Evolutionary conservation across 2,888 invertebrate species (phyloP).

Genomic region (Tribolium freemani): DNA sequence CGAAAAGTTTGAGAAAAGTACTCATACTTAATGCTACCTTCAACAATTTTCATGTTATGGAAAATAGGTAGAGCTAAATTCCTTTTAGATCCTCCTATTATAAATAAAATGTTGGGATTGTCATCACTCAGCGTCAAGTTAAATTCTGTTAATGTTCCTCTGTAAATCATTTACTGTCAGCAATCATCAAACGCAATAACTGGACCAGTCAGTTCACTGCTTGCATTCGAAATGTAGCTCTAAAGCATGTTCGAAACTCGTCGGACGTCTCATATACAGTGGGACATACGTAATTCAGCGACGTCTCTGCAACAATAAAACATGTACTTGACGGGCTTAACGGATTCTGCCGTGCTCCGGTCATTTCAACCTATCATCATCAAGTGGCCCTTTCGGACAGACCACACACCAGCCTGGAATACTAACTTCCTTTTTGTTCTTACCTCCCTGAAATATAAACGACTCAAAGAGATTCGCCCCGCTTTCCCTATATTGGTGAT

Average conservation of each 20-base stretch:
- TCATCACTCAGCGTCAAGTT: background rate
- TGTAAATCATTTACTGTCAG: constrained; percentile 4
- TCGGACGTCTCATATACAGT: constrained; percentile 10
- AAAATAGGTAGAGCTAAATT: too few species aligned
- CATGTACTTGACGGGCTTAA: constrained; percentile 52
- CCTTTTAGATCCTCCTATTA: too few species aligned
- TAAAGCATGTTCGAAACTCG: background rate
- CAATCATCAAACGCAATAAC: constrained; percentile 5
- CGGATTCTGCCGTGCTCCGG: constrained; percentile 51
- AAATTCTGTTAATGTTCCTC: constrained; percentile 4
- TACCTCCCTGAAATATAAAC: constrained; percentile 46
- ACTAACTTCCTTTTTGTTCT: constrained; percentile 51
- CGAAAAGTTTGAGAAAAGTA: too few species aligned
- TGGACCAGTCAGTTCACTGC: background rate
- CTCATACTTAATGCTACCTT: too few species aligned
- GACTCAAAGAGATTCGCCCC: constrained; percentile 11
- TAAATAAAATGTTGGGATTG: background rate
- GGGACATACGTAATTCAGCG: constrained; percentile 33
- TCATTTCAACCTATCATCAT: constrained; percentile 58
- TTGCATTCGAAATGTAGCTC: background rate
- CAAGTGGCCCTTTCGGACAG: constrained; percentile 54
- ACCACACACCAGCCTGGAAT: constrained; percentile 49
- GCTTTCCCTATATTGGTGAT: constrained; percentile 4
- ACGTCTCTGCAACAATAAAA: constrained; percentile 49
- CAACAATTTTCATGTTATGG: too few species aligned